Conservation (phyloP, 2,113 vertebrate species). For the Sturnira hondurensis region DNA sequence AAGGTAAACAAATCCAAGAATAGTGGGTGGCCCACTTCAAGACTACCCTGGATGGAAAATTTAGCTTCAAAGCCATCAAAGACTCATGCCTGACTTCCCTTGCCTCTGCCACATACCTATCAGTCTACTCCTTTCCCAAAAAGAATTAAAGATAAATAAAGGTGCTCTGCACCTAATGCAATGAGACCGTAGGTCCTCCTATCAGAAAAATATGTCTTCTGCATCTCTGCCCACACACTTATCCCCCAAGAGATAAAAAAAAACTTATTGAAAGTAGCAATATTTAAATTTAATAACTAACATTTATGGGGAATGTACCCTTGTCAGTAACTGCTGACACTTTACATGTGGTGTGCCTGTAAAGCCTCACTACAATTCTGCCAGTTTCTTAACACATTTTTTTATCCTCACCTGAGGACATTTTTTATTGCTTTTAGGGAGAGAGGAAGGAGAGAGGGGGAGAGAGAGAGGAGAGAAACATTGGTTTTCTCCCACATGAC, state of each 20-base stretch:
- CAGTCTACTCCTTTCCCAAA: not conserved
- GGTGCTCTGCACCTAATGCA: not conserved
- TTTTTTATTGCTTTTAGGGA: too few species aligned
- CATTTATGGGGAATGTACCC: not conserved
- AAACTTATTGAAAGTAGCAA: not conserved
- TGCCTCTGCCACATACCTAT: not conserved
- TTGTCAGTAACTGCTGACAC: not conserved
- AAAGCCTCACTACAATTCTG: not conserved
- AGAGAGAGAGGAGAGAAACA: too few species aligned
- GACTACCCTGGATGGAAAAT: not conserved
- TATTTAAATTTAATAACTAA: not conserved
- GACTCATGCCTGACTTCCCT: not conserved
- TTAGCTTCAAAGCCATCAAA: not conserved
- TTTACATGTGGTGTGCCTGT: not conserved
- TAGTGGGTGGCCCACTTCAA: not conserved
- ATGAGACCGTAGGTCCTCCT: not conserved
- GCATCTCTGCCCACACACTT: not conserved
- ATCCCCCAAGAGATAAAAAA: not conserved
- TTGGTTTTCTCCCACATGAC: too few species aligned
- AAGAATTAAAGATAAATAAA: not conserved
- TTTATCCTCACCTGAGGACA: too few species aligned
- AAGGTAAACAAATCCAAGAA: not conserved
- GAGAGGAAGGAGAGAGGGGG: too few species aligned
- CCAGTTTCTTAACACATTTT: not conserved
- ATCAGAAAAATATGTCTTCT: not conserved